Evolutionary conservation across 2,888 invertebrate species (phyloP), one percentile per base, ranked within the genome.

Genomic region (Fragum whitleyi): DNA sequence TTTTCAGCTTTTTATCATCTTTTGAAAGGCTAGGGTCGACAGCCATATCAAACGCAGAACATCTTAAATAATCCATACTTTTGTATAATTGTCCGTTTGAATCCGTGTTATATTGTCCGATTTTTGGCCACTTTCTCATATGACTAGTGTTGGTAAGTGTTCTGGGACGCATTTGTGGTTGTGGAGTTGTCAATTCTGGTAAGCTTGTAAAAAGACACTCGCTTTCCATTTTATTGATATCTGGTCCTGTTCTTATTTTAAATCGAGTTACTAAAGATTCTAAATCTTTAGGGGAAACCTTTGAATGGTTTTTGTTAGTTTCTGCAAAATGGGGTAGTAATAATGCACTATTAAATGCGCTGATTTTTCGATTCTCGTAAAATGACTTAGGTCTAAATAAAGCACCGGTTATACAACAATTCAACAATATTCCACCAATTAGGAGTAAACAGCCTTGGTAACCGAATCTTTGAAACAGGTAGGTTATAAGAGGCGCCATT

Each of bases 361-460:
- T 5, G 2, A 5, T 14, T 19, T 3, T 2, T 47, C 16, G 47
- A 19, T 47, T 47, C 47, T 47, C 70, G 51, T 85, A 85, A n/a
- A 79, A 75, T 16, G 76, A 72, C 26, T 51, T 29, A 5, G 86
- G 83, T 69, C 86, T 51, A n/a, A 86, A 74, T 5, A 86, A 47
- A 26, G 73, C 69, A 2, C 71, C 86, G n/a, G 76, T 69, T 23
- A 85, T 65, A 39, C 74, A 75, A 0, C 79, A 72, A 29, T 88
- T 81, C 7, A 86, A 61, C 21, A 79, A 39, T 9, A 86, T 42
- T 19, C 70, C 86, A 11, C 79, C 79, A 1, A 84, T 26, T 0
- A 88, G 51, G 9, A 88, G 55, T 0, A 88, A 39, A 2, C 78
- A 83, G 3, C 88, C 88, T 2, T 57, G 32, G 23, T 86, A 82